Base-by-base conservation (phyloP, 2,113 vertebrate genomes). In the Apaloderma vittatum region DNA sequence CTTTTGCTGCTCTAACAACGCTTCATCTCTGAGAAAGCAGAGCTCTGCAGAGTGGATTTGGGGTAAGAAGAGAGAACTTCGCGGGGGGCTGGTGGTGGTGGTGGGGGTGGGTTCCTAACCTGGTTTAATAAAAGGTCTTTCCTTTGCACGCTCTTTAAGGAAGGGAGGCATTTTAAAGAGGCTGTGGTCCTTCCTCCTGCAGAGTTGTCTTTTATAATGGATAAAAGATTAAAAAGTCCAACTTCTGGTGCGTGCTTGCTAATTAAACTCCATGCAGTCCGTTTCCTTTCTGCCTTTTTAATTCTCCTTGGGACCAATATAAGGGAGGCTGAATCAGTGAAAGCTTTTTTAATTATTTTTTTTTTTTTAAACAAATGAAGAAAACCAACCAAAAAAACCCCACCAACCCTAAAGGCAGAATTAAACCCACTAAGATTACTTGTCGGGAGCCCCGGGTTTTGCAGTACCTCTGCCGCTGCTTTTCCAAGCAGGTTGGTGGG, bases 61-160 rank as follows among this genome's bases (percentile, higher is more conserved):
- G 91, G 96, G 95, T 95, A 96, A 96, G 63, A 24, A 15, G 80
- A 97, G 92, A 94, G 93, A 96, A 92, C 96, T 95, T 68, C 13
- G 36, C 71, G 77, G 88, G 61, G 88, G 29, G n/a, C n/a, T n/a
- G n/a, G n/a, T n/a, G n/a, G n/a, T n/a, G n/a, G n/a, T n/a, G n/a
- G n/a, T n/a, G n/a, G 43, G 74, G 86, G 77, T 17, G 37, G 23
- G 46, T 63, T 82, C 57, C 79, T 74, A 94, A 18, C 40, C 65
- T 14, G 86, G 0, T 37, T 63, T 79, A 17, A 82, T 26, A 58
- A 73, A 11, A 82, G 86, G 71, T 49, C 45, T 72, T 71, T 29
- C 26, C 46, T 91, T 66, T 77, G 90, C 78, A 51, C 90, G 96
- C 81, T 27, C 9, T 73, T 58, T 62, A 17, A 8, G 73, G 45